Base-by-base conservation (phyloP, 2,888 invertebrate genomes). In the Diaperis boleti region DNA sequence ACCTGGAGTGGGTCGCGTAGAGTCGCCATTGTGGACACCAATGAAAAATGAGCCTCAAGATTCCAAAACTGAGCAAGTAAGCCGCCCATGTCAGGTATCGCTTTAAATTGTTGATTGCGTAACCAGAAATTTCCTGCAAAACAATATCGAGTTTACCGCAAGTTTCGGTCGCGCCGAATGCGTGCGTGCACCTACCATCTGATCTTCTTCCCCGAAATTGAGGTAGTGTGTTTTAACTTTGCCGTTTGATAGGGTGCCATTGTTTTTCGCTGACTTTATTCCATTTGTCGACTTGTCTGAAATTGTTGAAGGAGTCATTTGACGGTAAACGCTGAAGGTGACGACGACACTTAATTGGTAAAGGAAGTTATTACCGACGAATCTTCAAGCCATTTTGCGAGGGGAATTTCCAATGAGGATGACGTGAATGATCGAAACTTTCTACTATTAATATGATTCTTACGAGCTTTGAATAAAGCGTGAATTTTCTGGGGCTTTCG, bases 291-390 rank as follows among this genome's bases (percentile, higher is more conserved):
- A n/a, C 17, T 17, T 55, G 8, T 22, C 26, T 47, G 29, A 1
- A 47, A 26, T 20, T 22, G 26, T n/a, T n/a, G n/a, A n/a, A n/a
- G n/a, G n/a, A 95, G 86, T n/a, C 93, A 89, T 0, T 97, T 97
- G 1, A 96, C 94, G 0, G 96, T 96, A 96, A 97, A 96, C 63
- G 97, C 96, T 29, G 96, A n/a, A n/a, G n/a, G n/a, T n/a, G n/a
- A n/a, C n/a, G n/a, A n/a, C n/a, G n/a, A n/a, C n/a, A n/a, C n/a
- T n/a, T n/a, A n/a, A n/a, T n/a, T n/a, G n/a, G n/a, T n/a, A n/a
- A n/a, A n/a, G n/a, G n/a, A n/a, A n/a, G n/a, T n/a, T n/a, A n/a
- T n/a, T n/a, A n/a, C n/a, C n/a, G n/a, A n/a, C n/a, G n/a, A n/a
- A n/a, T n/a, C n/a, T n/a, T n/a, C n/a, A n/a, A n/a, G n/a, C n/a